phyloP scores from a whole-genome alignment of 2,113 vertebrate species.

The Eidolon helvum region DNA sequence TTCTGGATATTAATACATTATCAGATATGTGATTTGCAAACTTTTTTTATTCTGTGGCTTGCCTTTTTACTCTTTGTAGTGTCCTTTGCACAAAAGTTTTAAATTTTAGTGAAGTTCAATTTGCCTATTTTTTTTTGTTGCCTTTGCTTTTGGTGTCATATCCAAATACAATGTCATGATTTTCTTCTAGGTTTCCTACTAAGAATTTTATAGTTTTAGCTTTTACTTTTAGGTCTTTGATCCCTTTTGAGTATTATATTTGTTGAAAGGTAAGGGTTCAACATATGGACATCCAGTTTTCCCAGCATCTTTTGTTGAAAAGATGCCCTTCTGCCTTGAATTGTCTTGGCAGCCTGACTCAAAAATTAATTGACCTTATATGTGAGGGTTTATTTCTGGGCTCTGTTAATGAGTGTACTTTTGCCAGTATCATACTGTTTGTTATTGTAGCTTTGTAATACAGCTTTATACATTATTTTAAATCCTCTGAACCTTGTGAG shows the following conservation, averaged over 20 bases:
- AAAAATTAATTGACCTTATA: neutral
- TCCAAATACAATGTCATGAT: neutral
- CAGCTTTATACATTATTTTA: conserved; percentile 8
- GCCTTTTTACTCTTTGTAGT: neutral
- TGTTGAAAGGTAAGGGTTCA: neutral
- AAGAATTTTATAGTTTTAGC: neutral
- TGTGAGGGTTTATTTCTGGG: neutral
- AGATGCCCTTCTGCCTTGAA: neutral
- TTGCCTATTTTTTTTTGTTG: neutral
- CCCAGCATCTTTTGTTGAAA: neutral
- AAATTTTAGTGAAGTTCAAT: neutral
- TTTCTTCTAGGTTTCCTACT: neutral
- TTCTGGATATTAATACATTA: neutral
- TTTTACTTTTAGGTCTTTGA: neutral
- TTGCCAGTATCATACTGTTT: neutral
- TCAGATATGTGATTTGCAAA: neutral
- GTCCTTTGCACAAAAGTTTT: conserved; percentile 3
- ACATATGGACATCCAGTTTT: neutral
- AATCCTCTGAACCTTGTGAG: neutral
- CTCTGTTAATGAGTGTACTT: neutral
- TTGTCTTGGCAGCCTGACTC: neutral
- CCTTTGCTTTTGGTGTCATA: neutral
- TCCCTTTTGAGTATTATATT: neutral
- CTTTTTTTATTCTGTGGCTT: neutral
- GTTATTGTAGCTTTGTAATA: neutral